These are phyloP conservation scores for Tamandua tetradactyla DNA, from an alignment of 2,797 vertebrate genomes.

Conservation along the genomic window DNA sequence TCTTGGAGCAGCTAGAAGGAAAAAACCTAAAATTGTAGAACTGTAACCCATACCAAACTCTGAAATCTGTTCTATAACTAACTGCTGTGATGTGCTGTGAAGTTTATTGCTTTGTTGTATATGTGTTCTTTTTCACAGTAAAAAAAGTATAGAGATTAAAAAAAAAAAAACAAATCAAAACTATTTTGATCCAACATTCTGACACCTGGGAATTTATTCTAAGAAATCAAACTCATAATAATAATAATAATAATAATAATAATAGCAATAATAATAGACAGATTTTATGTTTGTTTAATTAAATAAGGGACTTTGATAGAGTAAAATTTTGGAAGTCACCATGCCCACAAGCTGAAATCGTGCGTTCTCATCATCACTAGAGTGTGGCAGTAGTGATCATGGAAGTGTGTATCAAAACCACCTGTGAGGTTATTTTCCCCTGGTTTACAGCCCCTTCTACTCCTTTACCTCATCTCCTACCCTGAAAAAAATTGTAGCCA, in stretches of 20 bases:
- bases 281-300: not conserved
- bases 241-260: not conserved
- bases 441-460: not conserved
- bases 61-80: too few species aligned
- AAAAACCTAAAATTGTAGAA: too few species aligned
- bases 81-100: too few species aligned
- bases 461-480: not conserved
- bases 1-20: too few species aligned
- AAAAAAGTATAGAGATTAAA: too few species aligned
- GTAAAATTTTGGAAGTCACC: not conserved
- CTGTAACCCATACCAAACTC: too few species aligned
- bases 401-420: conserved; percentile 53
- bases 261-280: not conserved
- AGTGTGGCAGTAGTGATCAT: not conserved
- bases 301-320: not conserved
- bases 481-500: conserved; percentile 4
- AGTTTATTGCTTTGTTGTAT: too few species aligned
- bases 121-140: too few species aligned
- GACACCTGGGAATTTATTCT: not conserved
- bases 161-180: not conserved
- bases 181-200: not conserved
- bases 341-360: not conserved
- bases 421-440: not conserved
- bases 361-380: not conserved
- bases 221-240: not conserved